Percentiles rank a stretch among this genome's conserved stretches.
Evolutionary conservation across 1,140 invertebrate genomes (phyloP).

Genomic region (Platyscapa corneri): DNA sequence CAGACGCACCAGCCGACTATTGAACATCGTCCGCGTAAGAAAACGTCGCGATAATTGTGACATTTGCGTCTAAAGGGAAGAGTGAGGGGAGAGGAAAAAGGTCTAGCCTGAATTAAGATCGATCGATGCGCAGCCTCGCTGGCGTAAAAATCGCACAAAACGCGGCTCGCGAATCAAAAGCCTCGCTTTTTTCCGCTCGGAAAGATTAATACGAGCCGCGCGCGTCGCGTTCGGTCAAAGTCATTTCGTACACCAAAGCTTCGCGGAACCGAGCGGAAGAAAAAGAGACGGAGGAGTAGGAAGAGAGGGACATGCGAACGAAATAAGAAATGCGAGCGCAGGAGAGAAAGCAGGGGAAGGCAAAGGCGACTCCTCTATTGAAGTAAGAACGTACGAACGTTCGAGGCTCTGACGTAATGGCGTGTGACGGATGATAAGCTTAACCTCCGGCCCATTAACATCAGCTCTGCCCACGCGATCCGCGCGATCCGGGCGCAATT

Average conservation of each 20-base stretch:
- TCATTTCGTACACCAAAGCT: constrained; percentile 53
- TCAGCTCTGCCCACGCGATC: constrained; percentile 55
- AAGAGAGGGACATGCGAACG: constrained; percentile 40
- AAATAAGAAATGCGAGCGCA: constrained; percentile 53
- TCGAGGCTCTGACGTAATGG: constrained; percentile 42
- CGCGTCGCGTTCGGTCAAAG: constrained; percentile 46
- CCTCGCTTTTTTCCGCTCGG: neutral
- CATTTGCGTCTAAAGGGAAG: neutral
- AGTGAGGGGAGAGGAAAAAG: neutral
- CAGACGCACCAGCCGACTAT: too few species aligned
- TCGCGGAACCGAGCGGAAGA: constrained; percentile 51
- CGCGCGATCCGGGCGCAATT: neutral
- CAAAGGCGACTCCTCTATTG: constrained; percentile 63
- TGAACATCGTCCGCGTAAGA: too few species aligned
- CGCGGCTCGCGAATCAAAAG: neutral
- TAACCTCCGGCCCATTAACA: constrained; percentile 68
- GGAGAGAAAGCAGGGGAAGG: neutral
- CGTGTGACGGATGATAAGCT: constrained; percentile 64
- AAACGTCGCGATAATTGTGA: neutral
- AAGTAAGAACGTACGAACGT: constrained; percentile 58
- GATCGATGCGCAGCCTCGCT: constrained; percentile 4
- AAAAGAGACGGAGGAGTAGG: constrained; percentile 48
- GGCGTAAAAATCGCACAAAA: neutral
- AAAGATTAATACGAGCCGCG: constrained; percentile 41
- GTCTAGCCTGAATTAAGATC: neutral